Conservation (phyloP, 2,797 vertebrate genomes). For the Lindbergichthys nudifrons region DNA sequence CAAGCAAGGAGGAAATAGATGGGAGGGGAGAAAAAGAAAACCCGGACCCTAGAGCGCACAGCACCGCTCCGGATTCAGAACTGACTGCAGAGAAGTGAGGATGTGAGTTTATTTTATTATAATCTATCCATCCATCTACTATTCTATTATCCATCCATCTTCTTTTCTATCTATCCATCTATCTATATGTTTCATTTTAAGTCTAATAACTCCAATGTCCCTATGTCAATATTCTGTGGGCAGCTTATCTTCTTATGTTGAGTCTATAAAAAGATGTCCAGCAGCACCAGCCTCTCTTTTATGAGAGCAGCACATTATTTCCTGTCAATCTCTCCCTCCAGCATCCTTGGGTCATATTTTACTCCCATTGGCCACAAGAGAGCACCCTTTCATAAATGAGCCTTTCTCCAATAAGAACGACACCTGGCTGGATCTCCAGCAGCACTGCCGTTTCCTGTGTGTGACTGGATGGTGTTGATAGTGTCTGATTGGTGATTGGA, state of each 20-base stretch:
- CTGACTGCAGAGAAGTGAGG: slow-evolving; percentile 4
- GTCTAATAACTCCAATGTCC: not conserved
- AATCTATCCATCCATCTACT: slow-evolving; percentile 47
- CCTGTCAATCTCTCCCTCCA: slow-evolving; percentile 50
- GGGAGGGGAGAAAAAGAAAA: slow-evolving; percentile 75
- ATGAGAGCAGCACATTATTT: slow-evolving; percentile 48
- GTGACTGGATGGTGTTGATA: slow-evolving; percentile 22
- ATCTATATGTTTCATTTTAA: not conserved
- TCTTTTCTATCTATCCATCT: slow-evolving; percentile 13
- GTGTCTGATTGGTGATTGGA: slow-evolving; percentile 37
- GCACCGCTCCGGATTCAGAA: slow-evolving; percentile 41
- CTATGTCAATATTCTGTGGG: not conserved
- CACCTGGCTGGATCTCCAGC: slow-evolving; percentile 21
- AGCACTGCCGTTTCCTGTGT: slow-evolving; percentile 21
- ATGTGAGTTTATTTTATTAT: slow-evolving; percentile 29
- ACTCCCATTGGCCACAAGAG: slow-evolving; percentile 80
- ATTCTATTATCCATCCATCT: slow-evolving; percentile 26
- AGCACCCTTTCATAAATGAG: slow-evolving; percentile 79
- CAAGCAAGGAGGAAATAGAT: slow-evolving; percentile 65
- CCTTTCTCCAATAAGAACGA: slow-evolving; percentile 28
- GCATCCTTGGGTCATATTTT: slow-evolving; percentile 50
- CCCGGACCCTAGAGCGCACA: slow-evolving; percentile 61
- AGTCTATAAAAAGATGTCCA: slow-evolving; percentile 36
- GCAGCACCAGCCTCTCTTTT: slow-evolving; percentile 34
- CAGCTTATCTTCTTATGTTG: slow-evolving; percentile 16